Evolutionary conservation across 2,113 vertebrate species (phyloP).

Genomic region (Campylomormyrus numenius): DNA sequence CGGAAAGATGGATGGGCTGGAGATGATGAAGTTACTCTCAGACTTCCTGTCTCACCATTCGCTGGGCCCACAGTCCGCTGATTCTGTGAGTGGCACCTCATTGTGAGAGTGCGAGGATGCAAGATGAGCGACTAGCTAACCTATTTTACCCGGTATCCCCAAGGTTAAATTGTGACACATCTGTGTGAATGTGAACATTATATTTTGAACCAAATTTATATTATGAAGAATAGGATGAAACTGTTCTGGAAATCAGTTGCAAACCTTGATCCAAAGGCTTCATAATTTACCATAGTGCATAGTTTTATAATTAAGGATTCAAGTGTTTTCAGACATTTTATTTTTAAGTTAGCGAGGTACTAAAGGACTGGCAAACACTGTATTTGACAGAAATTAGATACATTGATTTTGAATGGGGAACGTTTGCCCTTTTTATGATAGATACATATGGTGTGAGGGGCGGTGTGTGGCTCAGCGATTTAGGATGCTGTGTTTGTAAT

Average conservation of each 20-base stretch:
- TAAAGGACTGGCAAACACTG: neutral
- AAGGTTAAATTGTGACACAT: neutral
- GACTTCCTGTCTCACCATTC: slow-evolving; percentile 49
- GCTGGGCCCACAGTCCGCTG: slow-evolving; percentile 29
- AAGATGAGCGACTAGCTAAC: neutral
- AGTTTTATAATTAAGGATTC: neutral
- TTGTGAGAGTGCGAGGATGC: neutral
- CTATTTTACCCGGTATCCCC: neutral
- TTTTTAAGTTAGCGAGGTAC: neutral
- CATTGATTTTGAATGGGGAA: neutral
- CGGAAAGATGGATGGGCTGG: slow-evolving; percentile 73
- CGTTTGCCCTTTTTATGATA: neutral
- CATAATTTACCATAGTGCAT: neutral
- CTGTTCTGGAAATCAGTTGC: neutral
- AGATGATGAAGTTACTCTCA: slow-evolving; percentile 73
- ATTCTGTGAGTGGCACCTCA: slow-evolving; percentile 42
- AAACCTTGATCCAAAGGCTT: neutral
- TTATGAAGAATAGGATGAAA: neutral
- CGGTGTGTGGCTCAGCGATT: neutral
- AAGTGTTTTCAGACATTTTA: neutral
- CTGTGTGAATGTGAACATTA: neutral
- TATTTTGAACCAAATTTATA: neutral
- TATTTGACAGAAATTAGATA: neutral
- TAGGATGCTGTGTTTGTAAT: neutral
- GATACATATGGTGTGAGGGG: neutral